These are phyloP conservation scores for Thelaira solivaga DNA, from an alignment of 2,888 invertebrate genomes.

Conservation along the genomic window DNA sequence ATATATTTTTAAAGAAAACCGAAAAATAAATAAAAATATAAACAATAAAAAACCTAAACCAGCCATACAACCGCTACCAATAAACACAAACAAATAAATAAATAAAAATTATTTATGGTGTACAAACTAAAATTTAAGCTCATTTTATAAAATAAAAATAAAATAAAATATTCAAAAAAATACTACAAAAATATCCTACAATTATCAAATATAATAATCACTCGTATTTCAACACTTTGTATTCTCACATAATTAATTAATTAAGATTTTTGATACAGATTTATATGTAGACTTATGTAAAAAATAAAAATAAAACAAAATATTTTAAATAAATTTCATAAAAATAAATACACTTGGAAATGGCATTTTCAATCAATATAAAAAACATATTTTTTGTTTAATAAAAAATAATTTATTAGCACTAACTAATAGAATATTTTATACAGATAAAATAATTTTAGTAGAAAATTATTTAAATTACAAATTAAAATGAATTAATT, in stretches of 20 bases:
- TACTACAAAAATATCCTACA: not conserved
- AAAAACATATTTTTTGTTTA: too few species aligned
- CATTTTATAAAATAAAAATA: not conserved
- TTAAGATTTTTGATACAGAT: conserved; percentile 47
- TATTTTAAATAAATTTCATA: conserved; percentile 7
- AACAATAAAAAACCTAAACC: not conserved
- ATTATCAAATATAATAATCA: not conserved
- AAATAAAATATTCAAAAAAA: not conserved
- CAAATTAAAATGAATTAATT: too few species aligned
- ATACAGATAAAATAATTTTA: too few species aligned
- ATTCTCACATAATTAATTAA: not conserved
- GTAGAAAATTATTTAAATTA: too few species aligned
- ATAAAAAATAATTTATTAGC: too few species aligned
- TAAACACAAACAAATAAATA: conserved; percentile 23
- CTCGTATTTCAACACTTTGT: not conserved
- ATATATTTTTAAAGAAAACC: not conserved
- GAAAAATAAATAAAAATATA: conserved; percentile 4
- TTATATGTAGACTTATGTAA: conserved; percentile 9
- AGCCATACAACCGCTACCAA: conserved; percentile 25
- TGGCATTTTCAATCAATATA: too few species aligned
- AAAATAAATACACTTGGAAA: too few species aligned
- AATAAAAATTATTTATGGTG: conserved; percentile 14
- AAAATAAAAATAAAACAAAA: not conserved
- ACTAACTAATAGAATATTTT: too few species aligned
- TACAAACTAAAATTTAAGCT: conserved; percentile 49